These are phyloP conservation scores for Zaprionus taronus DNA, from an alignment of 1,140 invertebrate species.

Conservation along the genomic window DNA sequence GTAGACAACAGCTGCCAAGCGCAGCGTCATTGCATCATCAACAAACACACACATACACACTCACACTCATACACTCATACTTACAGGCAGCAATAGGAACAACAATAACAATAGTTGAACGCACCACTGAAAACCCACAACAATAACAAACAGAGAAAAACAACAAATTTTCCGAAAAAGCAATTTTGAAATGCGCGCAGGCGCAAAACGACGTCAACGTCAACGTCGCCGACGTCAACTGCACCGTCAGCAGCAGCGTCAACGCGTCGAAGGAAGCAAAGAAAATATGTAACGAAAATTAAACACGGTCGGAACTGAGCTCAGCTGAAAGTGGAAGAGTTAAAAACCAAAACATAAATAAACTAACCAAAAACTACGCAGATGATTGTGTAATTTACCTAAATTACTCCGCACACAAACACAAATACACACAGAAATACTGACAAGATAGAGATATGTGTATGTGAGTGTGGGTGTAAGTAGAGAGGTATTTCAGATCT, in stretches of 20 bases:
- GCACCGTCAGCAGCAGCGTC: constrained; percentile 9
- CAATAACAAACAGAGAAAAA: constrained; percentile 71
- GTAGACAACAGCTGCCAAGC: constrained; percentile 78
- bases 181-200: constrained; percentile 70
- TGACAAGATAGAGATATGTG: neutral
- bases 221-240: constrained; percentile 10
- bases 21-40: constrained; percentile 82
- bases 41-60: constrained; percentile 56
- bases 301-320: constrained; percentile 24
- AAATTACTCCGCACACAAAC: constrained; percentile 45
- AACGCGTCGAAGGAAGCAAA: constrained; percentile 20
- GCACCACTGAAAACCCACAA: constrained; percentile 67
- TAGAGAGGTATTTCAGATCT: neutral
- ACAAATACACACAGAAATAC: constrained; percentile 8
- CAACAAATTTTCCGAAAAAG: constrained; percentile 63
- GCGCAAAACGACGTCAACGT: constrained; percentile 42
- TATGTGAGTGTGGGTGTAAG: too few relatives aligned
- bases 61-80: constrained; percentile 33
- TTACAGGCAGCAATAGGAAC: constrained; percentile 38
- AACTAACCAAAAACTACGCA: constrained; percentile 35
- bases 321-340: constrained; percentile 13
- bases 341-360: constrained; percentile 49
- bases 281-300: constrained; percentile 57
- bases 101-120: constrained; percentile 52
- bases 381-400: constrained; percentile 54